These are phyloP conservation scores for Campaea margaritaria DNA, from an alignment of 2,888 invertebrate genomes.

Conservation along the genomic window DNA sequence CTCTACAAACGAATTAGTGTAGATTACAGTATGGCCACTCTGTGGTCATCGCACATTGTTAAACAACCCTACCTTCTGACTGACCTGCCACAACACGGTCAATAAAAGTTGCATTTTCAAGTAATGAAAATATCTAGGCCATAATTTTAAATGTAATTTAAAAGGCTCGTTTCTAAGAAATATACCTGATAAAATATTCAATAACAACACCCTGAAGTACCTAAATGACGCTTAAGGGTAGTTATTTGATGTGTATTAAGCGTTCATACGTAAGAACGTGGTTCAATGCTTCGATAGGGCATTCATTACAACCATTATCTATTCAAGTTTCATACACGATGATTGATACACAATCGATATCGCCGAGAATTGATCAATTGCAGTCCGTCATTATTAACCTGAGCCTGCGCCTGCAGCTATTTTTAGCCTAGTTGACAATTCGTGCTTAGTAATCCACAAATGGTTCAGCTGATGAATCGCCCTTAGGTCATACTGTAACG, in stretches of 20 bases:
- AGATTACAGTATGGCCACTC: constrained; percentile 53
- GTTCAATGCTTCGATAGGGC: not conserved
- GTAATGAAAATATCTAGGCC: not conserved
- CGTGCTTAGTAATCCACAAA: not conserved
- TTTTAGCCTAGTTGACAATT: constrained; percentile 6
- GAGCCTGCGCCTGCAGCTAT: constrained; percentile 7
- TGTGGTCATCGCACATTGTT: constrained; percentile 51
- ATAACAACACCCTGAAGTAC: not conserved
- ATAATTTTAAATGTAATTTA: not conserved
- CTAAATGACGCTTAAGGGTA: not conserved
- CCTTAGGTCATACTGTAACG: not conserved
- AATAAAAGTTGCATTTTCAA: not conserved
- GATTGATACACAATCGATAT: constrained; percentile 13
- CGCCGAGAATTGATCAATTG: constrained; percentile 1
- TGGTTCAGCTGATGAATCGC: not conserved
- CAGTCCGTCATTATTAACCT: constrained; percentile 9
- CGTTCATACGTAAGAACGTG: not conserved
- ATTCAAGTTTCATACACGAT: constrained; percentile 3
- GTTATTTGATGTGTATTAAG: not conserved
- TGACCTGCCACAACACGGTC: constrained; percentile 49
- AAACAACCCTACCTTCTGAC: constrained; percentile 37
- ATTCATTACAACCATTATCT: too few species aligned
- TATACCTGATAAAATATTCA: too few species aligned
- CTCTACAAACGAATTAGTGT: constrained; percentile 65
- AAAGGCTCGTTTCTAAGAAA: not conserved